phyloP scores from a whole-genome alignment of 2,113 vertebrate species.

The Potamarius usumacintae region DNA sequence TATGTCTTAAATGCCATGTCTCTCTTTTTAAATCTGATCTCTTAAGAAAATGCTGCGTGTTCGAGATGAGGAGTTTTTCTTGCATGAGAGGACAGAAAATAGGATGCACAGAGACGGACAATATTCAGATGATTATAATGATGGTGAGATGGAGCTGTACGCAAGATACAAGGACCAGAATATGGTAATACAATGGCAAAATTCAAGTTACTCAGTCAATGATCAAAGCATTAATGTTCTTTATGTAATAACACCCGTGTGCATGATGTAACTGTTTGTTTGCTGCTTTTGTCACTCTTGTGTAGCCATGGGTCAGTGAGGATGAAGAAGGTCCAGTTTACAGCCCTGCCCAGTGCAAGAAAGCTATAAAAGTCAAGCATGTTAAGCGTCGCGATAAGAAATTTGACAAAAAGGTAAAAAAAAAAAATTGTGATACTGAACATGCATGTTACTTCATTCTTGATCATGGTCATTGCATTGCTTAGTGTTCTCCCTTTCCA shows the following conservation, averaged over 20 bases:
- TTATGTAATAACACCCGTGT: background rate
- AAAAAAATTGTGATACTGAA: background rate
- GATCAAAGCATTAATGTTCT: background rate
- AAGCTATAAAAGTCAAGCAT: constrained; percentile 91
- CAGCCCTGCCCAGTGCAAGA: constrained; percentile 83
- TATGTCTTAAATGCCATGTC: constrained; percentile 9
- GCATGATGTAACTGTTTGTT: background rate
- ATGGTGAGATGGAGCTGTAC: constrained; percentile 83
- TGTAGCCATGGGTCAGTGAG: constrained; percentile 84
- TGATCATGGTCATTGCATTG: background rate
- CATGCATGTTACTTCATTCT: background rate
- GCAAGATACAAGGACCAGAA: constrained; percentile 81
- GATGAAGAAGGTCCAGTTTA: constrained; percentile 81
- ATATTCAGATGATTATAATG: constrained; percentile 84
- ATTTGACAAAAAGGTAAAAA: constrained; percentile 84
- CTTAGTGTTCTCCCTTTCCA: constrained; percentile 48
- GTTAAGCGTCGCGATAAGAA: constrained; percentile 92
- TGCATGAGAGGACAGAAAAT: constrained; percentile 80
- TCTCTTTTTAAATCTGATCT: constrained; percentile 26
- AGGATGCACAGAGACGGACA: constrained; percentile 76
- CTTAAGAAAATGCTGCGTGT: constrained; percentile 86
- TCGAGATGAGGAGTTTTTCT: constrained; percentile 79
- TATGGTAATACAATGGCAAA: constrained; percentile 65
- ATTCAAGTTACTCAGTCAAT: background rate
- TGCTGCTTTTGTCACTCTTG: background rate